Evolutionary conservation across 2,797 vertebrate genomes (phyloP).

Genomic region (Orientallactaga sibirica): DNA sequence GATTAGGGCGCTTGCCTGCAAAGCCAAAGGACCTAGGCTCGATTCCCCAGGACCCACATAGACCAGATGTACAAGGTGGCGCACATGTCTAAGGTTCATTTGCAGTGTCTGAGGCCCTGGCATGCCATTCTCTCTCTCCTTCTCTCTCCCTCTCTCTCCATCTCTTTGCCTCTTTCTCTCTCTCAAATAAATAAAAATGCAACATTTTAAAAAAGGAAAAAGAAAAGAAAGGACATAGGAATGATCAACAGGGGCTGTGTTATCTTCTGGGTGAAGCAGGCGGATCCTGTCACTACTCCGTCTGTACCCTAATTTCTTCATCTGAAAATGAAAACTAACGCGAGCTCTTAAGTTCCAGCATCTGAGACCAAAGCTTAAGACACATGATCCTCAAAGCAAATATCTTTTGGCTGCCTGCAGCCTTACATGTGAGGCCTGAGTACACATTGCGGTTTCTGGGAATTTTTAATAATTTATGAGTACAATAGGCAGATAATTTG

Average conservation of each 20-base stretch:
- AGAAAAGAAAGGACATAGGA: neutral
- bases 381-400: neutral
- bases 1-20: too few species aligned
- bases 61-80: too few species aligned
- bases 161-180: too few species aligned
- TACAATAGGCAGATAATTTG: conserved; percentile 37
- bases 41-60: too few species aligned
- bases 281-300: neutral
- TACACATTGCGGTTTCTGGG: neutral
- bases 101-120: too few species aligned
- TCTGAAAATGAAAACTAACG: neutral
- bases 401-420: neutral
- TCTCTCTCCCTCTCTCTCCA: too few species aligned
- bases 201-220: neutral
- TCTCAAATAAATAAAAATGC: too few species aligned
- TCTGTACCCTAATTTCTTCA: neutral
- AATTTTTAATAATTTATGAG: conserved; percentile 59
- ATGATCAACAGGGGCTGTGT: neutral
- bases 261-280: neutral
- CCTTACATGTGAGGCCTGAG: neutral
- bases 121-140: too few species aligned
- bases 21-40: too few species aligned
- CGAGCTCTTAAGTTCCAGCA: neutral
- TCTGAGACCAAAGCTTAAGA: conserved; percentile 37
- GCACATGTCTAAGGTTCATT: too few species aligned